These are phyloP conservation scores for Enteromius argenteus DNA, from an alignment of 2,797 vertebrate genomes.

Conservation along the genomic window DNA sequence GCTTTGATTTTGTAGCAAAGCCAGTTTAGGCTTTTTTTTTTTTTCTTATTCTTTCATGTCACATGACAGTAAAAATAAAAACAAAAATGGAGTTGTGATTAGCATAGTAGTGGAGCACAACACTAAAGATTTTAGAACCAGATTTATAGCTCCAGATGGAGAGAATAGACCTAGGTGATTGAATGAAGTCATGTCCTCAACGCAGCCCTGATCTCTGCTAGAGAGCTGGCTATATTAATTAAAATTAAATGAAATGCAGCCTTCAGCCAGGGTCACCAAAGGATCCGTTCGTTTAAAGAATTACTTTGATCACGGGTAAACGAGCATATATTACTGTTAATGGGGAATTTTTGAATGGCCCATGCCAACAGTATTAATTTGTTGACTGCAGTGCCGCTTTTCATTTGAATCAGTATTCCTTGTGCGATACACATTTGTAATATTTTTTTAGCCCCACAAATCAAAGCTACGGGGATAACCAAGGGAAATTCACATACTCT, in stretches of 20 bases:
- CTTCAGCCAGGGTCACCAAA: conserved; percentile 47
- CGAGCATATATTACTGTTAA: conserved; percentile 38
- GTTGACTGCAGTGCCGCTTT: conserved; percentile 22
- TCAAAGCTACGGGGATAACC: not conserved
- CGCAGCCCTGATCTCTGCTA: conserved; percentile 31
- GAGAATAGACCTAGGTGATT: conserved; percentile 54
- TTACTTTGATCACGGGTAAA: conserved; percentile 44
- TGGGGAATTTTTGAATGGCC: conserved; percentile 26
- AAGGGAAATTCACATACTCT: not conserved
- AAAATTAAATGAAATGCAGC: conserved; percentile 66
- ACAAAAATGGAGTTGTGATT: not conserved
- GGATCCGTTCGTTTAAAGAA: conserved; percentile 42
- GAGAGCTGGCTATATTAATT: conserved; percentile 58
- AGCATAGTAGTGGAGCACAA: not conserved
- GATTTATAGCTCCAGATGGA: conserved; percentile 53
- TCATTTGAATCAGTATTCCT: conserved; percentile 12
- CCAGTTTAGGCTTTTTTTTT: not conserved
- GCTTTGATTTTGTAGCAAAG: not conserved
- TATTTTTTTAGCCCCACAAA: not conserved
- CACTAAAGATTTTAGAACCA: not conserved
- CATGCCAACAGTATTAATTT: conserved; percentile 37
- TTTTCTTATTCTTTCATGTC: not conserved
- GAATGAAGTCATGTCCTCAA: conserved; percentile 57
- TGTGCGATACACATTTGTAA: not conserved
- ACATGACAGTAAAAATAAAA: not conserved